phyloP scores from a whole-genome alignment of 2,888 invertebrate species.

The Leptinotarsa peninsularis region DNA sequence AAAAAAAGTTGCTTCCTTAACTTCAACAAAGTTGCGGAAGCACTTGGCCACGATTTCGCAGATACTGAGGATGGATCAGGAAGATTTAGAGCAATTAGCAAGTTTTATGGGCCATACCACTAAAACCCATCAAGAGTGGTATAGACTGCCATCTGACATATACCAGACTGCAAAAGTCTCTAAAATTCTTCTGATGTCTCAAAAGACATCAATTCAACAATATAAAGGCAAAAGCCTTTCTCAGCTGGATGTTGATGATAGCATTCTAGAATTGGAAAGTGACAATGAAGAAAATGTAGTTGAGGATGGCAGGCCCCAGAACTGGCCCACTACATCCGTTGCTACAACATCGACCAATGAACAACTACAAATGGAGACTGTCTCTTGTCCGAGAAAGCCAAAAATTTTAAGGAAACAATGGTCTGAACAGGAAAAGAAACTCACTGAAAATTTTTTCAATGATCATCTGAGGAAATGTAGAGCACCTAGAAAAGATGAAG shows the following conservation, averaged over 20 bases:
- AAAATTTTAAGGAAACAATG: conserved; percentile 5
- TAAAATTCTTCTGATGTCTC: conserved; percentile 21
- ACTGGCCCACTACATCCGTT: background rate
- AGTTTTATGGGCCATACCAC: conserved; percentile 32
- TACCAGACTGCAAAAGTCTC: conserved; percentile 26
- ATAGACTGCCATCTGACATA: conserved; percentile 34
- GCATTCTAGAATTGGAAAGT: conserved; percentile 16
- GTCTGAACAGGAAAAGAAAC: conserved; percentile 14
- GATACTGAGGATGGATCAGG: conserved; percentile 29
- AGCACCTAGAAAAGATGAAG: conserved; percentile 19
- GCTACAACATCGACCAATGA: background rate
- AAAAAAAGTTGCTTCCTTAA: conserved; percentile 2
- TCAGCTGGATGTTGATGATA: conserved; percentile 29
- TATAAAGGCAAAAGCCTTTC: conserved; percentile 30
- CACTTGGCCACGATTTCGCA: conserved; percentile 31
- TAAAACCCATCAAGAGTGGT: conserved; percentile 32
- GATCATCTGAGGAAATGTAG: background rate
- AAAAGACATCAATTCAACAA: conserved; percentile 23
- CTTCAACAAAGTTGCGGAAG: conserved; percentile 29
- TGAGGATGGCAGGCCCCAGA: background rate
- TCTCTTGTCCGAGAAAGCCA: background rate
- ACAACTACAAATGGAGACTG: background rate
- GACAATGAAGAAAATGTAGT: conserved; percentile 18
- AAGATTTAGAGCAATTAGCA: conserved; percentile 27
- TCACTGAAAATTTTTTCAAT: conserved; percentile 9